Conservation (phyloP, 2,888 invertebrate genomes). For the Perizoma flavofasciatum region DNA sequence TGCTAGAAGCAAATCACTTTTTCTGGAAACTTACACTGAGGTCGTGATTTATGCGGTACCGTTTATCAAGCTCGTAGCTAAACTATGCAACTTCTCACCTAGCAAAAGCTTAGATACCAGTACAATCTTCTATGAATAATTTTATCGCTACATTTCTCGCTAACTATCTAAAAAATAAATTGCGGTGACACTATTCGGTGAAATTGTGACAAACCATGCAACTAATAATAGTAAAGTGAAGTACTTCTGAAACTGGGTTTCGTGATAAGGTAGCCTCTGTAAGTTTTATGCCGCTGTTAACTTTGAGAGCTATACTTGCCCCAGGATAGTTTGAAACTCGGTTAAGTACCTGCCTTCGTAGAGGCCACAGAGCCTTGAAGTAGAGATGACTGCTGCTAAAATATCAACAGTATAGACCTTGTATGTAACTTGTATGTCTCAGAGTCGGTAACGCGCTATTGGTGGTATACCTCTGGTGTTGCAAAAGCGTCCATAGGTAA, state of each 20-base stretch:
- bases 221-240: conserved; percentile 22
- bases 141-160: too few relatives aligned
- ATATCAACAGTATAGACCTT: conserved; percentile 1
- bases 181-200: conserved; percentile 25
- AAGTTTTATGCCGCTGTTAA: conserved; percentile 40
- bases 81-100: too few relatives aligned
- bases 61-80: too few relatives aligned
- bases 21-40: too few relatives aligned
- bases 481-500: too few relatives aligned
- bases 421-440: too few relatives aligned
- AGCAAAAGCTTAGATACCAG: too few relatives aligned
- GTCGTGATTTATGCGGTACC: neutral
- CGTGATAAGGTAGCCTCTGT: conserved; percentile 39
- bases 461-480: too few relatives aligned
- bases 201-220: conserved; percentile 42
- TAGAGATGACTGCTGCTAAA: conserved; percentile 4
- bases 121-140: too few relatives aligned
- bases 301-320: conserved; percentile 24
- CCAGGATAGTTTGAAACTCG: conserved; percentile 12
- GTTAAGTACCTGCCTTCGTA: conserved; percentile 15
- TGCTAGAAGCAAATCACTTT: too few relatives aligned
- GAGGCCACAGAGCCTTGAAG: conserved; percentile 9
- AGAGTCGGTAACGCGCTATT: too few relatives aligned
- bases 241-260: conserved; percentile 34
- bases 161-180: neutral